These are phyloP conservation scores for Zaprionus africanus DNA, from an alignment of 1,140 invertebrate species.

Conservation along the genomic window DNA sequence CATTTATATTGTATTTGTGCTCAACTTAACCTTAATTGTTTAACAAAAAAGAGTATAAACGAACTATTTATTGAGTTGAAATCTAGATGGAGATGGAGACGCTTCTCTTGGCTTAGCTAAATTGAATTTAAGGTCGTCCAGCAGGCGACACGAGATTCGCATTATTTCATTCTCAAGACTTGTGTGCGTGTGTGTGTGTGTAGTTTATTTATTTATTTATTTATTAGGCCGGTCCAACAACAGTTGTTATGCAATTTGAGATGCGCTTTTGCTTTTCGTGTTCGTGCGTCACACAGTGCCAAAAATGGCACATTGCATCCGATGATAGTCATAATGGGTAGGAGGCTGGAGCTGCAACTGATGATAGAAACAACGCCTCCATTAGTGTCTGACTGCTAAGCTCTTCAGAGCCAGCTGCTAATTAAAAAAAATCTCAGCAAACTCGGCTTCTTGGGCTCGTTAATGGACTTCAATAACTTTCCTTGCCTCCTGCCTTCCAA, in stretches of 20 bases:
- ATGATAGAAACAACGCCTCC: conserved; percentile 59
- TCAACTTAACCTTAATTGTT: conserved; percentile 69
- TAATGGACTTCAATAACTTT: conserved; percentile 67
- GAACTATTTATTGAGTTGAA: conserved; percentile 47
- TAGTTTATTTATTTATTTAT: conserved; percentile 17
- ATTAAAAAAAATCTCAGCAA: conserved; percentile 51
- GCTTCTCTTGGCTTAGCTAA: conserved; percentile 47
- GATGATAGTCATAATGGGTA: neutral
- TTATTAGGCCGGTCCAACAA: neutral
- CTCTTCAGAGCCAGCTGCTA: conserved; percentile 52
- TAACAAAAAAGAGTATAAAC: conserved; percentile 68
- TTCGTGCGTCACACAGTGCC: conserved; percentile 51
- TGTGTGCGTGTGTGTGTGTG: neutral
- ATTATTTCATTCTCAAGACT: conserved; percentile 61
- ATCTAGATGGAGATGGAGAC: conserved; percentile 37
- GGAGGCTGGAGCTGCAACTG: conserved; percentile 3
- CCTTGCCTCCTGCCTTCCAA: neutral
- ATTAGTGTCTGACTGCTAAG: conserved; percentile 59
- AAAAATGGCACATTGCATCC: conserved; percentile 67
- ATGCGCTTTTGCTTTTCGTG: conserved; percentile 50
- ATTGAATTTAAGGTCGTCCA: conserved; percentile 81
- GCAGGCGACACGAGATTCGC: conserved; percentile 69
- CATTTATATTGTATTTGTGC: conserved; percentile 24
- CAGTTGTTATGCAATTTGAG: conserved; percentile 60
- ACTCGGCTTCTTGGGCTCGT: conserved; percentile 26